phyloP scores from a whole-genome alignment of 2,113 vertebrate genomes.

The Lepus europaeus region DNA sequence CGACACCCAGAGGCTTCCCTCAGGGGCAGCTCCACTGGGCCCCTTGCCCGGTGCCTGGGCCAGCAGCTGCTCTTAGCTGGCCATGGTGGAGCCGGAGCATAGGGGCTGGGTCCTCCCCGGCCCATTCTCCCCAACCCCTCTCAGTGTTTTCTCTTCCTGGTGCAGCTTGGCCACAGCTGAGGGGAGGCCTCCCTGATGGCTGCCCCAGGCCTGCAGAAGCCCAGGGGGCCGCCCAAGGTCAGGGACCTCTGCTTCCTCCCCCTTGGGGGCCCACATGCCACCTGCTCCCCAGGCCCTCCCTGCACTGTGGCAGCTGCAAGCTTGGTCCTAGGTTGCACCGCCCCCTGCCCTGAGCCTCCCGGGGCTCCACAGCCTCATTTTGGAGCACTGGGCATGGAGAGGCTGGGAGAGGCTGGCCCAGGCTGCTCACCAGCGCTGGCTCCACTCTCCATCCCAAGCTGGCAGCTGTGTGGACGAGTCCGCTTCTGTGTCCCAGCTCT shows the following conservation, averaged over 20 bases:
- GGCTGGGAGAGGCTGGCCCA: neutral
- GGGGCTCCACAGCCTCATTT: neutral
- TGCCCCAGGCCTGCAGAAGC: neutral
- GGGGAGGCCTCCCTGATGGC: neutral
- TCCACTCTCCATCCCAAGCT: neutral
- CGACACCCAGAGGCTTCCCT: neutral
- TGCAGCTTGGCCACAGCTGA: neutral
- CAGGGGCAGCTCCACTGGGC: accelerated
- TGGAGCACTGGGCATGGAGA: neutral
- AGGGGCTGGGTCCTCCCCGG: accelerated
- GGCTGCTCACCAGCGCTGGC: no score
- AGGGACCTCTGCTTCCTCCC: neutral
- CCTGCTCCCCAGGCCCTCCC: neutral
- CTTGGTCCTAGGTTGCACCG: neutral
- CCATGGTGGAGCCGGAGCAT: accelerated
- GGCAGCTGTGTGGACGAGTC: neutral
- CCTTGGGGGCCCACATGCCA: accelerated
- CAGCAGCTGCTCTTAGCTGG: neutral
- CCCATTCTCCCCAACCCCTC: neutral
- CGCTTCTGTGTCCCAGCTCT: neutral
- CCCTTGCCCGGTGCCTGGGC: neutral
- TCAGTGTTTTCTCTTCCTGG: neutral
- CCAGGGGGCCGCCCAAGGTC: no score
- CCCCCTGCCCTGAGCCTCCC: neutral
- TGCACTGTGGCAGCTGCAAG: neutral